Evolutionary conservation across 2,888 invertebrate genomes (phyloP), one percentile per base, ranked within the genome.

Genomic region (Cotesia congregata): DNA sequence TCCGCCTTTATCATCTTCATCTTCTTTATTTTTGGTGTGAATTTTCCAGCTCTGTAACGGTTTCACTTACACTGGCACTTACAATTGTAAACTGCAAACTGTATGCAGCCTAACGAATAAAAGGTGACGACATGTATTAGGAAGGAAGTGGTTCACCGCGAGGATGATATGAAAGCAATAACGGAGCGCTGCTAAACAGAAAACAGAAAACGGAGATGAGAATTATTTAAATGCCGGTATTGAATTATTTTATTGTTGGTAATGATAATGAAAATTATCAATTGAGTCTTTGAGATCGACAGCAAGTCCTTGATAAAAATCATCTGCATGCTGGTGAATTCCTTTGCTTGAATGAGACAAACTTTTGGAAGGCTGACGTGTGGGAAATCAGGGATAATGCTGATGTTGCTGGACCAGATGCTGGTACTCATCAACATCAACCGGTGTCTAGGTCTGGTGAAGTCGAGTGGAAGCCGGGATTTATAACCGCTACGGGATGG

Each of bases 41-140:
- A 50, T 50, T 50, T 2, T 50, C 12, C 9, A 50, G 50, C 12
- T 7, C 12, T 50, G 12, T 50, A 50, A 50, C 50, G 50, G 50
- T 50, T 50, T 50, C 30, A 30, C 3, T 30, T 30, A 30, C 30
- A 30, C 30, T 30, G 30, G 30, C 30, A 1, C 0, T 17, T 17
- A 17, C 17, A 30, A 30, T 30, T 30, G 30, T 30, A 30, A 30
- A 30, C 30, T 30, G 12, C 4, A 12, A 50, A 50, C 12, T 50
- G 50, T 50, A 50, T 50, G 50, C 30, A 30, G 30, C 30, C 30
- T 50, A 50, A 50, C 50, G 50, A 50, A 50, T 50, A 50, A 50
- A 50, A 50, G 50, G 50, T 50, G 50, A 50, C 50, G 50, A 50
- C 50, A 50, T 50, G 50, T 50, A 50, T 50, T 50, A 50, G 50